These are phyloP conservation scores for Calephelis perditalis DNA, from an alignment of 2,888 invertebrate species.

Conservation along the genomic window DNA sequence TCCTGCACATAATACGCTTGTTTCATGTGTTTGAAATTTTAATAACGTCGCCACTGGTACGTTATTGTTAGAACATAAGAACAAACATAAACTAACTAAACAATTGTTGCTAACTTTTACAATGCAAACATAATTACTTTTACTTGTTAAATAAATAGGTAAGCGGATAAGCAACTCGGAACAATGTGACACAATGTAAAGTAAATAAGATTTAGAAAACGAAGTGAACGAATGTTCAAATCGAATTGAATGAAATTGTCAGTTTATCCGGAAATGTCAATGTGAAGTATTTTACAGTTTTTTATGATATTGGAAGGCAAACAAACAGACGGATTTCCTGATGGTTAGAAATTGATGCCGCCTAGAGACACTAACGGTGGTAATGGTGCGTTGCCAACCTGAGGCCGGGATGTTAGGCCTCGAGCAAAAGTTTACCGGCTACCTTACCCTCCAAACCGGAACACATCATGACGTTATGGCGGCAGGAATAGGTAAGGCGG, in stretches of 20 bases:
- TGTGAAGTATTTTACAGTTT: neutral
- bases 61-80: neutral
- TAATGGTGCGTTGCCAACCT: too few species aligned
- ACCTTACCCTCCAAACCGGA: too few species aligned
- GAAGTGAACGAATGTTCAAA: conserved; percentile 10
- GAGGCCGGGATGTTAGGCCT: too few species aligned
- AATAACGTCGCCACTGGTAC: conserved; percentile 4
- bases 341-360: too few species aligned
- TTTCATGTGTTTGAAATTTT: conserved; percentile 10
- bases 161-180: conserved; percentile 5
- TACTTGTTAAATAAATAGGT: conserved; percentile 9
- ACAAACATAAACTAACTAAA: conserved; percentile 8
- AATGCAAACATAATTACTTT: conserved; percentile 9
- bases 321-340: too few species aligned
- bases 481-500: too few species aligned
- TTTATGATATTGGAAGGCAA: neutral
- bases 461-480: too few species aligned
- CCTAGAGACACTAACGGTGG: too few species aligned
- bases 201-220: conserved; percentile 9
- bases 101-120: conserved; percentile 4
- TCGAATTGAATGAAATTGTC: conserved; percentile 10
- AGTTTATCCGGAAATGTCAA: conserved; percentile 3
- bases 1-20: conserved; percentile 1
- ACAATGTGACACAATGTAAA: conserved; percentile 5
- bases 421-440: too few species aligned